These are phyloP conservation scores for Nettapus auritus DNA, from an alignment of 2,113 vertebrate genomes.

Conservation along the genomic window DNA sequence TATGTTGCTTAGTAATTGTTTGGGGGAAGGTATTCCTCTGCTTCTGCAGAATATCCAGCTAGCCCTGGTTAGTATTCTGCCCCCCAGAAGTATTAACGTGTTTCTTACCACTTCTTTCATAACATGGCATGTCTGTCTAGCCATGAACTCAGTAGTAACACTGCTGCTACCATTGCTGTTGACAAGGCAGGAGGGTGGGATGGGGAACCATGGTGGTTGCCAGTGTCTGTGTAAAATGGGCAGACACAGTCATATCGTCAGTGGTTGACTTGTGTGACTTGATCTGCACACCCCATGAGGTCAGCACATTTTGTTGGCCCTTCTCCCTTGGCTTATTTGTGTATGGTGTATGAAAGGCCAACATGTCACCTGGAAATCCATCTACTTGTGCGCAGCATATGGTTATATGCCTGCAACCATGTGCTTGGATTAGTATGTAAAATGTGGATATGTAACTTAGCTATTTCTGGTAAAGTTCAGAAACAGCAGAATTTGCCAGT, in stretches of 20 bases:
- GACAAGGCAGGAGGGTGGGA: not conserved
- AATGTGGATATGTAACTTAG: not conserved
- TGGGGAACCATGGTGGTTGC: fast-evolving
- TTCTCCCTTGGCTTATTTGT: not conserved
- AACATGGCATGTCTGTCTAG: not conserved
- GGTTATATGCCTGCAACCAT: not conserved
- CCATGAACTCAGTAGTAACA: fast-evolving
- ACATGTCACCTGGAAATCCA: not conserved
- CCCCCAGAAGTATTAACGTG: not conserved
- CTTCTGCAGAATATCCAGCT: not conserved
- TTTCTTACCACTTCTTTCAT: not conserved
- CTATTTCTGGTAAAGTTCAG: not conserved
- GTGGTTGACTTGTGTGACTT: not conserved
- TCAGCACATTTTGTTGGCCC: not conserved
- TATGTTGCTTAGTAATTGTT: not conserved
- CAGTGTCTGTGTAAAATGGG: not conserved
- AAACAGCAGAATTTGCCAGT: not conserved
- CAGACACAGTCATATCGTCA: not conserved
- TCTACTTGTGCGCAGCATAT: not conserved
- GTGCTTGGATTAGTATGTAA: not conserved
- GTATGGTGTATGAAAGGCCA: not conserved
- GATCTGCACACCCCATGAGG: not conserved
- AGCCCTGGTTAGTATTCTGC: too few species aligned
- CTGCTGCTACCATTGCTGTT: not conserved
- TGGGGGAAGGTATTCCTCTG: not conserved